phyloP scores from a whole-genome alignment of 2,797 vertebrate genomes.

The Onychomys arenicola region DNA sequence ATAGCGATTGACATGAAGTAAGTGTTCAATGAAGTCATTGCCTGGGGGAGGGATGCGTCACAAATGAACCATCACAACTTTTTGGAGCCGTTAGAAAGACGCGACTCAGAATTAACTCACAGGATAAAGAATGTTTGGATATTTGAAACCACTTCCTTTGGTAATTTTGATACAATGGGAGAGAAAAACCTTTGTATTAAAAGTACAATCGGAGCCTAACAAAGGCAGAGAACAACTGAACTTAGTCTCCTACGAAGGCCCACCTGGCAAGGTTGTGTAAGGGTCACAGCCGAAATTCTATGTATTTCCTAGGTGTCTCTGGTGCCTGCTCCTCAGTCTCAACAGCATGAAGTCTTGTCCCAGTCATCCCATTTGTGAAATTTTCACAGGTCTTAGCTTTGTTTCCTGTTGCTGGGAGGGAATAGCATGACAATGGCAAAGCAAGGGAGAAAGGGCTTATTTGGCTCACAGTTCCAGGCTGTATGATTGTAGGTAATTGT shows the following conservation, averaged over 20 bases:
- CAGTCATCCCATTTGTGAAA: not conserved
- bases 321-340: not conserved
- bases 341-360: not conserved
- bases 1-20: not conserved
- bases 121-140: constrained; percentile 23
- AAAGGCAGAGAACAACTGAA: not conserved
- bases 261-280: accelerated
- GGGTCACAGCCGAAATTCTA: accelerated
- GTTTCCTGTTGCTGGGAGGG: not conserved
- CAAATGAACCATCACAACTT: not conserved
- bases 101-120: not conserved
- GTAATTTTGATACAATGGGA: not conserved
- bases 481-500: not conserved
- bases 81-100: not conserved
- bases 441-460: not conserved
- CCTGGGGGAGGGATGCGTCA: not conserved
- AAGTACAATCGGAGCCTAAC: not conserved
- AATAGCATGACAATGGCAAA: not conserved
- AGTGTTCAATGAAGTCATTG: not conserved
- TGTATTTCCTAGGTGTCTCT: too few relatives aligned
- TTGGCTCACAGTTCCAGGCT: not conserved
- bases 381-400: not conserved
- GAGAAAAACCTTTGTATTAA: not conserved
- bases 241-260: not conserved
- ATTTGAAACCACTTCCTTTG: not conserved